phyloP scores from a whole-genome alignment of 2,888 invertebrate species.

The Dolichomitus sp. region DNA sequence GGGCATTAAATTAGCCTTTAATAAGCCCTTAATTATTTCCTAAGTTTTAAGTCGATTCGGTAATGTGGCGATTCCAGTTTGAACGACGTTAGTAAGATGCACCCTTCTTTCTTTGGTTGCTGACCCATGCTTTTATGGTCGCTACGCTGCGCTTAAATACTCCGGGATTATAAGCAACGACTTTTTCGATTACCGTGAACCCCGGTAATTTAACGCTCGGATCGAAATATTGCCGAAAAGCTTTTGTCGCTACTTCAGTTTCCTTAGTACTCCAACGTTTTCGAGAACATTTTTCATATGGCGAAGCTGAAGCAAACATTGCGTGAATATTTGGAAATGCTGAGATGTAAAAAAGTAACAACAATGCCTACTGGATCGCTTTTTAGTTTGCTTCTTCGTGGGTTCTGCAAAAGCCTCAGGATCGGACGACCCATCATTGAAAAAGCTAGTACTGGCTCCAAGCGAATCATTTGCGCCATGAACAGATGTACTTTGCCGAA shows the following conservation, averaged over 20 bases:
- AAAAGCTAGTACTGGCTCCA: too few relatives aligned
- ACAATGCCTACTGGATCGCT: constrained; percentile 36
- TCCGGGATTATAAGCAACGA: constrained; percentile 20
- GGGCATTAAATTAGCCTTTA: too few relatives aligned
- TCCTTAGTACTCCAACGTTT: constrained; percentile 27
- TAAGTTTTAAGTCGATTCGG: too few relatives aligned
- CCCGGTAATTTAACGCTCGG: too few relatives aligned
- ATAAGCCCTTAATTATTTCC: too few relatives aligned
- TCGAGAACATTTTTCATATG: constrained; percentile 41
- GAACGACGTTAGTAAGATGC: too few relatives aligned
- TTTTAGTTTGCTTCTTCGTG: neutral
- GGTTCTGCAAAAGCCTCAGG: constrained; percentile 4
- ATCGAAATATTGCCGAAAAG: neutral
- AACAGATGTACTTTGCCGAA: neutral
- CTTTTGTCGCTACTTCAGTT: constrained; percentile 3
- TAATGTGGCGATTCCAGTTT: too few relatives aligned
- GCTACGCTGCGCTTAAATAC: constrained; percentile 34
- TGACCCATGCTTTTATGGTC: constrained; percentile 48
- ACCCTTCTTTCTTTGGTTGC: constrained; percentile 36
- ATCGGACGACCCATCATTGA: neutral
- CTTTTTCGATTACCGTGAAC: neutral
- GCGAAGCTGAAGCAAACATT: constrained; percentile 43
- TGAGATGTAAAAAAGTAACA: too few relatives aligned
- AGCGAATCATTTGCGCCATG: neutral
- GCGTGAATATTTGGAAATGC: too few relatives aligned